Evolutionary conservation across 2,113 vertebrate species (phyloP).

Genomic region (Mesitornis unicolor): DNA sequence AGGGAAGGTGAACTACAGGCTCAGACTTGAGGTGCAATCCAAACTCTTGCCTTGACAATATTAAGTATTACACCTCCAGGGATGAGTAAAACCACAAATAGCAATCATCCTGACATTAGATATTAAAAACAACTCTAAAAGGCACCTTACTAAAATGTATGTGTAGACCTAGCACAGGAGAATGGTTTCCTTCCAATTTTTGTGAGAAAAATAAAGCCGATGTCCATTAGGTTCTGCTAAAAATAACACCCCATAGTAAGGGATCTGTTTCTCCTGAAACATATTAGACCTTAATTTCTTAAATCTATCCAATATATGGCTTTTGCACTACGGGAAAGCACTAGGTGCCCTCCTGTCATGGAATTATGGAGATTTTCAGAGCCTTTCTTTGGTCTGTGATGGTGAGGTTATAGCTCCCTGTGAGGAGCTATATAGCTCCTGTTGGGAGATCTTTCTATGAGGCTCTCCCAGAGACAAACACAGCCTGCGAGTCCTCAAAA

Average conservation of each 20-base stretch:
- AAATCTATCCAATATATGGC: neutral
- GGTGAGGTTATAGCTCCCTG: neutral
- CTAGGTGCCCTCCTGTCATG: neutral
- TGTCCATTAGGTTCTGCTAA: neutral
- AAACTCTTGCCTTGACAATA: neutral
- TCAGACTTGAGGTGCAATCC: conserved; percentile 16
- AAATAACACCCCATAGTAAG: accelerated
- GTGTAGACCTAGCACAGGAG: neutral
- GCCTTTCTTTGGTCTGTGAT: neutral
- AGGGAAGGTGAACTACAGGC: neutral
- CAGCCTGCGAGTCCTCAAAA: neutral
- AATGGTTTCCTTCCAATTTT: neutral
- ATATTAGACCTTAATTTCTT: neutral
- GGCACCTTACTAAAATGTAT: neutral
- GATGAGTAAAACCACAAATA: conserved; percentile 1
- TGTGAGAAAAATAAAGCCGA: neutral
- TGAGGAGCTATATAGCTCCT: too few relatives aligned
- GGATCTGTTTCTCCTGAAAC: neutral
- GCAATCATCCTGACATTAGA: neutral
- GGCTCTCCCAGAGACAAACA: neutral
- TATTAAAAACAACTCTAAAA: neutral
- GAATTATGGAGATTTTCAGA: neutral
- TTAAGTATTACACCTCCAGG: neutral
- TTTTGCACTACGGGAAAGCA: neutral
- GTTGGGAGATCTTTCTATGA: too few relatives aligned